Conservation (phyloP, 1,140 invertebrate species). For the Anastatus disparis region DNA sequence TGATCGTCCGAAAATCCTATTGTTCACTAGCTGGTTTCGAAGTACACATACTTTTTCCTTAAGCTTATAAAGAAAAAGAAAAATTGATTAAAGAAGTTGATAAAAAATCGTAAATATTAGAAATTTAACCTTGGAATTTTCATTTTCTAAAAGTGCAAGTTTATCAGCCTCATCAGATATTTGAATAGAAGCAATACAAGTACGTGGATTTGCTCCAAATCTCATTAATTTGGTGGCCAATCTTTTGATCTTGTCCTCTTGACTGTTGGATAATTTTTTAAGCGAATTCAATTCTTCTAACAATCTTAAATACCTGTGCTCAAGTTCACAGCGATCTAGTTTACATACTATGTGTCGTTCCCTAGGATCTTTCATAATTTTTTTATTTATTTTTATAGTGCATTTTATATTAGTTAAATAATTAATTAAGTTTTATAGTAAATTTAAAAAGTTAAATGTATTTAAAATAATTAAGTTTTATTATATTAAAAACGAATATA, state of each 20-base stretch:
- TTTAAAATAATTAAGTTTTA: no score
- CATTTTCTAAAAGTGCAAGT: constrained; percentile 53
- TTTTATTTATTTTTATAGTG: no score
- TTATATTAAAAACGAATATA: no score
- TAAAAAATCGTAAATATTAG: constrained; percentile 1
- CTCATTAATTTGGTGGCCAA: constrained; percentile 62
- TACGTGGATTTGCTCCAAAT: constrained; percentile 53
- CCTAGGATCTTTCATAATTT: constrained; percentile 53
- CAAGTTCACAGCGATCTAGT: constrained; percentile 60
- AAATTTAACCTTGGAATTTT: constrained; percentile 57
- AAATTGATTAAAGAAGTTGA: neutral
- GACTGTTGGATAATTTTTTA: constrained; percentile 60
- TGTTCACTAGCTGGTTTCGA: constrained; percentile 59
- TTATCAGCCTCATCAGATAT: constrained; percentile 53
- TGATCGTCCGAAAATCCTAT: constrained; percentile 53
- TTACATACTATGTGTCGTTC: constrained; percentile 60
- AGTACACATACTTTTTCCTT: constrained; percentile 59
- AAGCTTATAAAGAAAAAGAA: constrained; percentile 47
- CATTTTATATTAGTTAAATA: no score
- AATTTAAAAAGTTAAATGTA: no score
- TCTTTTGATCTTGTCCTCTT: constrained; percentile 63
- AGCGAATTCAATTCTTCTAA: constrained; percentile 56
- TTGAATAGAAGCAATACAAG: constrained; percentile 48
- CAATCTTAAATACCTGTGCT: constrained; percentile 61
- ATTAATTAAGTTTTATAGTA: no score